Base-by-base conservation (phyloP, 2,113 vertebrate species). In the Bos indicus region DNA sequence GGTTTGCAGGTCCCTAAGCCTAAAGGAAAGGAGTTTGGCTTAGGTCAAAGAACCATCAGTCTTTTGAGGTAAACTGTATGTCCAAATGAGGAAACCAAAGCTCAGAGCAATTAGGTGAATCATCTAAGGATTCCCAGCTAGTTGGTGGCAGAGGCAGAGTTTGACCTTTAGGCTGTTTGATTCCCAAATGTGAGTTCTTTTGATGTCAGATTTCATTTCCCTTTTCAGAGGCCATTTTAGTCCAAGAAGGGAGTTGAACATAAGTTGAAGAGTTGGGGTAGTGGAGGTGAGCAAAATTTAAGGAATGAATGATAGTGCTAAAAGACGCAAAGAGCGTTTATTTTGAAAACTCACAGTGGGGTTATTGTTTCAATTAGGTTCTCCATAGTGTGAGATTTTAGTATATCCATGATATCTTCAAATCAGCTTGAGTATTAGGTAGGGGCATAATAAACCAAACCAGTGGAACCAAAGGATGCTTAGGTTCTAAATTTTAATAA, bases 401-500 rank as follows among this genome's bases (percentile, higher is more conserved):
- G 43, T n/a, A 81, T 21, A 54, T 62, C 80, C 48, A 33, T 87
- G 84, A 64, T 43, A 86, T 56, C 64, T 88, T 93, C 87, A 77
- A 36, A 80, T 54, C n/a, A 80, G 83, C 15, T 11, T 93, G 67
- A 80, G 30, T 95, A 88, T 81, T 84, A 84, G 2, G 8, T 26
- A 57, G 48, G 82, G 26, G 21, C 56, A 62, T 91, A 51, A 91
- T 89, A 88, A 92, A 86, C 51, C 78, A 48, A 95, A 62, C 48
- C 33, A 26, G 67, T 51, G 4, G 43, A 36, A 17, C 43, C 71
- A 51, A 54, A 74, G 46, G 10, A 85, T 88, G 81, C 88, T 95
- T 90, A 67, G 30, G 26, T 62, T 88, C 85, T 83, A 96, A 91
- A 59, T 96, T 46, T 93, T 97, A 90, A 88, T 89, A 95, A 93